A percentile compares a stretch with the other conserved stretches of the same genome.
phyloP scores from a whole-genome alignment of 2,888 invertebrate species.

The Orchesellides sinensis region DNA sequence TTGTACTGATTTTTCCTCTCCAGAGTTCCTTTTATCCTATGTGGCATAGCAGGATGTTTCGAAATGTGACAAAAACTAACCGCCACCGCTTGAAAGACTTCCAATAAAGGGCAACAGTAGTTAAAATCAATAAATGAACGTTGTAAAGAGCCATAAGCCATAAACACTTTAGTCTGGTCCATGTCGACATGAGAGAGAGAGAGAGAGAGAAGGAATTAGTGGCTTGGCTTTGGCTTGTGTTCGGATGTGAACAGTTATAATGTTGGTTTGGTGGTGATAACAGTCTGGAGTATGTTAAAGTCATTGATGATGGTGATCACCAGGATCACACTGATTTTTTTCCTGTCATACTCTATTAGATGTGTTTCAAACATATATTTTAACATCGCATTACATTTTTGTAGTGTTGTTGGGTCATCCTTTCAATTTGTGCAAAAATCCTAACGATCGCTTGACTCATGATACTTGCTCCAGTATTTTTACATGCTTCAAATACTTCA shows the following conservation, averaged over 20 bases:
- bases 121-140: not conserved
- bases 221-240: too few species aligned
- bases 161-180: not conserved
- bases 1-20: not conserved
- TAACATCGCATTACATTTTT: too few species aligned
- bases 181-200: constrained; percentile 1
- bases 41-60: too few species aligned
- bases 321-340: too few species aligned
- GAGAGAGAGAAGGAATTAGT: constrained; percentile 8
- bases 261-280: constrained; percentile 27
- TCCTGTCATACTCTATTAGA: too few species aligned
- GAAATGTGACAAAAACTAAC: not conserved
- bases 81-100: not conserved
- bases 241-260: too few species aligned
- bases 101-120: not conserved
- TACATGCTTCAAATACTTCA: too few species aligned
- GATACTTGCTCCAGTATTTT: too few species aligned
- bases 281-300: constrained; percentile 23
- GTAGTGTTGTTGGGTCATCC: too few species aligned
- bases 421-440: too few species aligned
- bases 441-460: too few species aligned
- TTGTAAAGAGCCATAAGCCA: not conserved
- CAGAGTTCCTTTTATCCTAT: not conserved
- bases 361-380: too few species aligned
- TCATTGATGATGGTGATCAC: constrained; percentile 3